Percentiles rank a stretch among this genome's conserved stretches.
These are phyloP conservation scores for Silvanus unidentatus DNA, from an alignment of 2,888 invertebrate genomes.

Conservation along the genomic window DNA sequence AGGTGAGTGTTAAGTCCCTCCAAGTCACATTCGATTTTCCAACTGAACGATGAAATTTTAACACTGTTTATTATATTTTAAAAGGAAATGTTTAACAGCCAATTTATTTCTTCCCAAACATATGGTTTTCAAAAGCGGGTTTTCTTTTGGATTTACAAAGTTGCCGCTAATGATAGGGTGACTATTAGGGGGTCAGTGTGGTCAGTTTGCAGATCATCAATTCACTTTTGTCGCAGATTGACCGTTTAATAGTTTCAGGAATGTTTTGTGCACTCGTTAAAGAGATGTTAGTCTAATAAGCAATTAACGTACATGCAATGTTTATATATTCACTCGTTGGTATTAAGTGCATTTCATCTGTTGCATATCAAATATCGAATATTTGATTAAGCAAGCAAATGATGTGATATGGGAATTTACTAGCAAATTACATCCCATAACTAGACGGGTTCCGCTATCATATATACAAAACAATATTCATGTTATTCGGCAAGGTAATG, in stretches of 20 bases:
- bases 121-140: no score
- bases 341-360: neutral
- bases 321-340: no score
- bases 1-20: neutral
- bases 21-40: slow-evolving; percentile 22
- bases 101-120: neutral
- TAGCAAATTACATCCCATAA: slow-evolving; percentile 44
- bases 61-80: no score
- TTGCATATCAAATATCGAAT: slow-evolving; percentile 26
- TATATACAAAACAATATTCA: no score
- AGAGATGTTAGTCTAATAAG: no score
- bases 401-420: slow-evolving; percentile 47
- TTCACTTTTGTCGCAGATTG: slow-evolving; percentile 29
- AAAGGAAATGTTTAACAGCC: neutral
- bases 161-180: slow-evolving; percentile 41
- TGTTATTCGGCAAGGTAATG: no score
- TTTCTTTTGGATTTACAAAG: slow-evolving; percentile 22
- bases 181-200: slow-evolving; percentile 38
- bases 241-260: slow-evolving; percentile 25
- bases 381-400: slow-evolving; percentile 38
- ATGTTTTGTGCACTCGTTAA: slow-evolving; percentile 5
- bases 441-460: slow-evolving; percentile 14
- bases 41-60: slow-evolving; percentile 13
- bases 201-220: slow-evolving; percentile 38
- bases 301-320: no score